Evolutionary conservation across 2,797 vertebrate species (phyloP).

Genomic region (Prunella strophiata): DNA sequence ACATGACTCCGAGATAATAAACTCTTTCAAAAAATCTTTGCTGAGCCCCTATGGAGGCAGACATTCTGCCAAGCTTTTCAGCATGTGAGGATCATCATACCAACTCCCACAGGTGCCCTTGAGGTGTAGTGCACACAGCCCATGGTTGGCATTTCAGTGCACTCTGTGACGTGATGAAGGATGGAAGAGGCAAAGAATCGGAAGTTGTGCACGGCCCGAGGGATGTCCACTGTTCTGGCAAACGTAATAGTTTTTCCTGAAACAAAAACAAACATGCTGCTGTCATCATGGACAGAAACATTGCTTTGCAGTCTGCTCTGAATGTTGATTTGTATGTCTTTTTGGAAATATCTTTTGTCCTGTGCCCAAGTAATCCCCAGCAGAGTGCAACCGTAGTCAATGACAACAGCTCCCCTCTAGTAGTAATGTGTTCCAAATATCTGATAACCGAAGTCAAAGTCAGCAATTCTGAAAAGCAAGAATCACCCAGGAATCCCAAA

Average conservation of each 20-base stretch:
- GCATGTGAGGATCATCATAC: conserved; percentile 71
- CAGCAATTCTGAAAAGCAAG: background rate
- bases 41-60: background rate
- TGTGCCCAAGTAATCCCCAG: accelerated
- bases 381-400: background rate
- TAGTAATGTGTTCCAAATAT: background rate
- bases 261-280: background rate
- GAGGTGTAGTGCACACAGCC: conserved; percentile 90
- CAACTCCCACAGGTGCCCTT: conserved; percentile 89
- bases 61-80: background rate
- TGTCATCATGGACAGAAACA: background rate
- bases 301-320: background rate
- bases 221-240: conserved; percentile 90
- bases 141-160: conserved; percentile 86
- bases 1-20: background rate
- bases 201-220: conserved; percentile 88
- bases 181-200: conserved; percentile 92
- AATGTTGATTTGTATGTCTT: background rate
- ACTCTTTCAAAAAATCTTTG: background rate
- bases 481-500: background rate
- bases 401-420: background rate
- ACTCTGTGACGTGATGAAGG: conserved; percentile 88
- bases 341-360: background rate
- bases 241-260: conserved; percentile 90
- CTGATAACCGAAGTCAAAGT: background rate